Conservation (phyloP, 2,113 vertebrate species). For the Ibidorhyncha struthersii region DNA sequence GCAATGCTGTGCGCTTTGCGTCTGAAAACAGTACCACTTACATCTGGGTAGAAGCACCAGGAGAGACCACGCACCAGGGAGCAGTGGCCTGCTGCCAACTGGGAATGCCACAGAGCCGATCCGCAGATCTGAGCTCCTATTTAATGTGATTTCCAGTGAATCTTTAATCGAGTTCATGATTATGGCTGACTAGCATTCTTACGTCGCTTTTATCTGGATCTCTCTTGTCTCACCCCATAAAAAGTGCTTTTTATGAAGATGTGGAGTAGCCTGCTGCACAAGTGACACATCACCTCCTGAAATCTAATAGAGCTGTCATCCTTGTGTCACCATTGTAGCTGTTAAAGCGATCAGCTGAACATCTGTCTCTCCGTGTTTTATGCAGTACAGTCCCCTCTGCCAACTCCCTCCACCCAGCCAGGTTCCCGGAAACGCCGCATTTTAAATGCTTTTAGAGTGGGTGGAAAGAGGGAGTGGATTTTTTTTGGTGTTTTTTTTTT, state of each 20-base stretch:
- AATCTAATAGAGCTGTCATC: conserved; percentile 57
- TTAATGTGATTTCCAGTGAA: conserved; percentile 31
- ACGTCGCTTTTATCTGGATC: conserved; percentile 2
- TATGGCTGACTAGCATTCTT: conserved; percentile 25
- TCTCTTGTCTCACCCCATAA: conserved; percentile 51
- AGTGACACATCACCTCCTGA: conserved; percentile 54
- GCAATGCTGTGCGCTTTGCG: not conserved
- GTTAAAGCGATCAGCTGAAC: conserved; percentile 42
- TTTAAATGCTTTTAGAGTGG: conserved; percentile 43
- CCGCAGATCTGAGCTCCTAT: not conserved
- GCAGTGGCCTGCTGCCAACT: not conserved
- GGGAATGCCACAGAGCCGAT: not conserved
- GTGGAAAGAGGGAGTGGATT: conserved; percentile 14
- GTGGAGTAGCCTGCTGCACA: conserved; percentile 38
- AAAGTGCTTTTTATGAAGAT: conserved; percentile 46
- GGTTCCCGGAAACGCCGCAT: not conserved
- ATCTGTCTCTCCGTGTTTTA: not conserved
- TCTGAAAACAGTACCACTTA: not conserved
- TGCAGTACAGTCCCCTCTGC: conserved; percentile 4
- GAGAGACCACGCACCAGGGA: not conserved
- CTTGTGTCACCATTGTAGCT: not conserved
- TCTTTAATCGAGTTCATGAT: not conserved
- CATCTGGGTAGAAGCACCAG: not conserved
- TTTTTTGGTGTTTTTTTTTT: not conserved
- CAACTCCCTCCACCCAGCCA: not conserved